These are phyloP conservation scores for Actinemys pallida DNA, from an alignment of 2,113 vertebrate genomes.

Conservation along the genomic window DNA sequence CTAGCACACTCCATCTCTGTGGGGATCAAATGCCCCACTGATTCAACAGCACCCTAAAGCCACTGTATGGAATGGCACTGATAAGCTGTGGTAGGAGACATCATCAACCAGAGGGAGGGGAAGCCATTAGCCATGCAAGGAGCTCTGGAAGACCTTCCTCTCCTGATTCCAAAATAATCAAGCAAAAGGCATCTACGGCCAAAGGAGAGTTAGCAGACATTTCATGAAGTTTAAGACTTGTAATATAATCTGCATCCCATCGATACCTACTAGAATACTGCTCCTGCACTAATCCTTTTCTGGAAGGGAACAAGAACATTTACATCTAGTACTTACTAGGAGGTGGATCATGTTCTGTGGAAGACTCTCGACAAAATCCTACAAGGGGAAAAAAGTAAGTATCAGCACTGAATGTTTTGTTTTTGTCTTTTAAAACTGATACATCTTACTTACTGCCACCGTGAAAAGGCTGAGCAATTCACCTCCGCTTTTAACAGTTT, in stretches of 20 bases:
- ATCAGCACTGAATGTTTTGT: not conserved
- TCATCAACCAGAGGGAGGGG: too few relatives aligned
- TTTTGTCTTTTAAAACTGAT: not conserved
- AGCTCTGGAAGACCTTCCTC: not conserved
- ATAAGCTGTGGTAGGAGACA: not conserved
- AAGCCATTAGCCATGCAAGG: accelerated
- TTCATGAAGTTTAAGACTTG: not conserved
- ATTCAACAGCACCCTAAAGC: not conserved
- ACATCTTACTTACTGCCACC: not conserved
- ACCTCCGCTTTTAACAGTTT: not conserved
- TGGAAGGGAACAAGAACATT: too few relatives aligned
- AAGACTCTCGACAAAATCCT: slow-evolving; percentile 83
- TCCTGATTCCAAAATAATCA: not conserved
- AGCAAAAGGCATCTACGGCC: slow-evolving; percentile 8
- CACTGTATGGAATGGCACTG: not conserved
- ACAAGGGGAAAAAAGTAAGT: slow-evolving; percentile 28
- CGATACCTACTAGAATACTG: not conserved
- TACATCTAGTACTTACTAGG: slow-evolving; percentile 58
- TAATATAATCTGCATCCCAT: not conserved
- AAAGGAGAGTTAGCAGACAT: not conserved
- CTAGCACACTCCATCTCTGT: not conserved
- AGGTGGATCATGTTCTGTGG: slow-evolving; percentile 78
- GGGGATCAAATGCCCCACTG: accelerated
- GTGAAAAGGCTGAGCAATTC: not conserved
- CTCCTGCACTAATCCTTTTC: not conserved